Base-by-base conservation (phyloP, 2,888 invertebrate genomes). In the Notodonta dromedarius region DNA sequence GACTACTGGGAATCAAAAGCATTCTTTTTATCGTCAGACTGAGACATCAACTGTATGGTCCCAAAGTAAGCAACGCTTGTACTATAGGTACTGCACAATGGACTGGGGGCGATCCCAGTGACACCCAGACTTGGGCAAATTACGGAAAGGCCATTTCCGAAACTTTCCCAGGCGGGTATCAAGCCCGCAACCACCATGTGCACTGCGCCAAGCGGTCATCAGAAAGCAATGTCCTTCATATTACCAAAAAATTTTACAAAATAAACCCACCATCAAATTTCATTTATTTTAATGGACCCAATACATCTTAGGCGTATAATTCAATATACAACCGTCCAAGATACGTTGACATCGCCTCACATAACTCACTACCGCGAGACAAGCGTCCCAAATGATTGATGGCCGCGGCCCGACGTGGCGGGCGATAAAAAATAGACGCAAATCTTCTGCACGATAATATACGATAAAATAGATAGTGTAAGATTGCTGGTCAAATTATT, bases 321-420 rank as follows among this genome's bases (percentile, higher is more conserved):
- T 54, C 54, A 12, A 54, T 54, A 32, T 54, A 39, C 13, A 54
- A 54, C 35, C 39, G 24, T n/a, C 54, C 13, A 54, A 39, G 54
- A 54, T 54, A 13, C 39, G 39, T 35, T 54, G 54, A 54, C 54
- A 54, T n/a, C 14, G 54, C 39, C n/a, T 35, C n/a, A 39, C 35
- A 54, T 54, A 54, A 54, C 39, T 39, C 39, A 54, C 54, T 13
- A 54, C 13, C 39, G 54, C 14, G 50, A 16, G 50, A 16, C 50
- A 5, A 13, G 39, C n/a, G n/a, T 12, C 32, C 11, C 9, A 54
- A 2, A 54, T 54, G 54, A 54, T 54, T 54, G 54, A 54, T 54
- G 12, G 39, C 52, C 46, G 46, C n/a, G 46, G 0, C 46, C 4
- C 52, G 32, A 13, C 52, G 52, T 4, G 52, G 12, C 13, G 13